These are phyloP conservation scores for Trachurus trachurus DNA, from an alignment of 2,797 vertebrate genomes.

Conservation along the genomic window DNA sequence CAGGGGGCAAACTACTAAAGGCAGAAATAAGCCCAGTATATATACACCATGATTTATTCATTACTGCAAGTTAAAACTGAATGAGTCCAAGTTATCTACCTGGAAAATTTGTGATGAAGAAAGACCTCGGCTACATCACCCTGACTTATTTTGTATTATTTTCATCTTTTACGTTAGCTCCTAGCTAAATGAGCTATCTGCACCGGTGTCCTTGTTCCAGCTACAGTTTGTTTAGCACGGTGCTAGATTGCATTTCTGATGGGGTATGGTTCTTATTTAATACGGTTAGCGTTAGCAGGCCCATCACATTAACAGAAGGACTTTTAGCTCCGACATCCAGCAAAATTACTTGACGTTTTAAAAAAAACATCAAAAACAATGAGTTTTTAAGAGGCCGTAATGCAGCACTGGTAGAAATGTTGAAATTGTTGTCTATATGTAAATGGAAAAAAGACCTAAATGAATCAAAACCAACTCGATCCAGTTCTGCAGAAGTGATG, in stretches of 20 bases:
- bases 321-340: no score
- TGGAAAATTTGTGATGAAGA: not conserved
- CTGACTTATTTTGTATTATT: not conserved
- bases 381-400: not conserved
- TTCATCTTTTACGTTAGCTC: not conserved
- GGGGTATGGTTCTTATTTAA: not conserved
- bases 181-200: not conserved
- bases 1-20: constrained; percentile 9
- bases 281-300: not conserved
- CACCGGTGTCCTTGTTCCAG: not conserved
- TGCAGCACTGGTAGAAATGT: not conserved
- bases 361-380: no score
- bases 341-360: no score
- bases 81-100: not conserved
- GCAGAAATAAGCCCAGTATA: constrained; percentile 25
- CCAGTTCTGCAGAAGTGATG: not conserved
- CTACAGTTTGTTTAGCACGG: not conserved
- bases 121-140: not conserved
- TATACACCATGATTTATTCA: constrained; percentile 26
- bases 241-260: not conserved
- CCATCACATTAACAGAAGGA: not conserved
- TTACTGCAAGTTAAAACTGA: constrained; percentile 6
- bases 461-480: not conserved
- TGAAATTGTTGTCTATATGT: not conserved
- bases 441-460: not conserved